phyloP scores from a whole-genome alignment of 2,113 vertebrate genomes.

The Panthera uncia region DNA sequence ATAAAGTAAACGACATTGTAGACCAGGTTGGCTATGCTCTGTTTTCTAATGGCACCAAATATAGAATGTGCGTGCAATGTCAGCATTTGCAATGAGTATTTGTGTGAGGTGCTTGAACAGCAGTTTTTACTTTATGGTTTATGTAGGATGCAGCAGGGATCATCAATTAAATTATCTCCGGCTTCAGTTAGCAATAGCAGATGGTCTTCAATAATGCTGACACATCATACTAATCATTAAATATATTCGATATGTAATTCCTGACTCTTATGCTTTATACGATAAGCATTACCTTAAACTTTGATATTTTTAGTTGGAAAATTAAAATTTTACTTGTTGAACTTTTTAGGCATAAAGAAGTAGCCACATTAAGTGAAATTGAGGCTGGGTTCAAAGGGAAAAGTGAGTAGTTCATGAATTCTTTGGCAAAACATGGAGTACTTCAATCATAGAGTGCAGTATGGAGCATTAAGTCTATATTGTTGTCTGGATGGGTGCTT shows the following conservation, averaged over 20 bases:
- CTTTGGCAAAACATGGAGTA: background rate
- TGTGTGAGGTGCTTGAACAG: conserved; percentile 38
- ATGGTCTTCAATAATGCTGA: conserved; percentile 23
- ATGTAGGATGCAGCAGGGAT: conserved; percentile 2
- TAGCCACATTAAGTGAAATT: background rate
- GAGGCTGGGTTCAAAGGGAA: background rate
- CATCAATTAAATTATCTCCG: conserved; percentile 45
- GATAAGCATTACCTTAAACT: background rate
- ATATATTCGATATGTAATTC: background rate
- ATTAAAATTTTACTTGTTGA: background rate
- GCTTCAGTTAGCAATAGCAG: conserved; percentile 43
- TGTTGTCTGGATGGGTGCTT: background rate
- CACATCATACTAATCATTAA: background rate
- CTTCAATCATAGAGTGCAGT: background rate
- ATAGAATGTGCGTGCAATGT: background rate
- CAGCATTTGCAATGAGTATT: conserved; percentile 12
- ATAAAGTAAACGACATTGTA: conserved; percentile 99
- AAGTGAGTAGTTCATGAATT: background rate
- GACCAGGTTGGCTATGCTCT: conserved; percentile 91
- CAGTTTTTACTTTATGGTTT: conserved; percentile 29
- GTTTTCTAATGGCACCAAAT: conserved; percentile 61
- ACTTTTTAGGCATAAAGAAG: background rate
- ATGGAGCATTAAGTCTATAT: background rate
- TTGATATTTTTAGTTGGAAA: conserved; percentile 26
- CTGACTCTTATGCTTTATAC: background rate